Conservation (phyloP, 2,888 invertebrate species). For the Harpalus rubripes region DNA sequence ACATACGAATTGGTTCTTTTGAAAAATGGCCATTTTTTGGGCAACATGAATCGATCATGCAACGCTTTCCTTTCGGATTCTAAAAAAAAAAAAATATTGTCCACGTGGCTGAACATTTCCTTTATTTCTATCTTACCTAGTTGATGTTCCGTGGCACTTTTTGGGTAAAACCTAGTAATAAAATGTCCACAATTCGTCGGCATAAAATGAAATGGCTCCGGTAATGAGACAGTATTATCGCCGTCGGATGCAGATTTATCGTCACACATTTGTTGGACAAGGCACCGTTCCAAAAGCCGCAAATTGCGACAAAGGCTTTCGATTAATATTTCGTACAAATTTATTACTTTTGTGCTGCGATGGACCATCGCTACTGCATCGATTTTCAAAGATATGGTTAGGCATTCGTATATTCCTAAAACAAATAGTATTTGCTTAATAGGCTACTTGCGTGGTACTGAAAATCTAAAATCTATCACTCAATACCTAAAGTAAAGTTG, state of each 20-base stretch:
- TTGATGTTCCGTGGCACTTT: slow-evolving; percentile 83
- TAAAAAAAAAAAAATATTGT: slow-evolving; percentile 74
- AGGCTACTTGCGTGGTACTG: no score
- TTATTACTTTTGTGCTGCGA: slow-evolving; percentile 81
- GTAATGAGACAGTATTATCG: slow-evolving; percentile 75
- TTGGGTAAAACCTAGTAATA: slow-evolving; percentile 86
- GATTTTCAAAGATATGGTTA: slow-evolving; percentile 83
- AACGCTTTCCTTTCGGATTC: slow-evolving; percentile 83
- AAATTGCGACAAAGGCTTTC: slow-evolving; percentile 87
- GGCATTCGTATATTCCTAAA: slow-evolving; percentile 76
- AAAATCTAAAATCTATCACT: no score
- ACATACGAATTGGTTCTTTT: slow-evolving; percentile 84
- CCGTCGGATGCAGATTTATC: slow-evolving; percentile 68
- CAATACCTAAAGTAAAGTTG: no score
- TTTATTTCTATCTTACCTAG: slow-evolving; percentile 79
- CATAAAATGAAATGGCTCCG: slow-evolving; percentile 87
- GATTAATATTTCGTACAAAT: slow-evolving; percentile 86
- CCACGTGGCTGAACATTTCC: no score
- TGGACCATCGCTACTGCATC: slow-evolving; percentile 87
- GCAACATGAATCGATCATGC: slow-evolving; percentile 86
- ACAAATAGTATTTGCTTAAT: not conserved
- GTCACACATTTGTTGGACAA: slow-evolving; percentile 80
- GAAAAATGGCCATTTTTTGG: slow-evolving; percentile 86
- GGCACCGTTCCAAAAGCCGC: slow-evolving; percentile 82
- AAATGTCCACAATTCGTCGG: slow-evolving; percentile 87